A percentile compares a stretch with the other conserved stretches of the same genome.
Conservation (phyloP, 2,888 invertebrate species). For the Cephus runcator region DNA sequence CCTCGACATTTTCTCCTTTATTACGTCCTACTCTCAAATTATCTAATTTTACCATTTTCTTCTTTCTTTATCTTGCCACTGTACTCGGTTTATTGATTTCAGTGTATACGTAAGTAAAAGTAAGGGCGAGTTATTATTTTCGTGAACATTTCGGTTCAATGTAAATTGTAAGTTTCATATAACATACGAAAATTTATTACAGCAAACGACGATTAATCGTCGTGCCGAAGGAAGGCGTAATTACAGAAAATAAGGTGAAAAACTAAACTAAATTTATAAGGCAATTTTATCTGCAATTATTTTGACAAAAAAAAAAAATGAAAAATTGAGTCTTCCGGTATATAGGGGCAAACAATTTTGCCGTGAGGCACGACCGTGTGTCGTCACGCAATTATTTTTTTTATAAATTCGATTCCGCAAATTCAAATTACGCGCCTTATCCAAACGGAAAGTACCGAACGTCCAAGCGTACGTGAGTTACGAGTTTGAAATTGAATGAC, state of each 20-base stretch:
- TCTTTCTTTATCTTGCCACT: too few species aligned
- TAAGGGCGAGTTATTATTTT: neutral
- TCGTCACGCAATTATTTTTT: neutral
- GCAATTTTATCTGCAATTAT: neutral
- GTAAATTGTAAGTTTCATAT: too few species aligned
- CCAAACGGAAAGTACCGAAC: neutral
- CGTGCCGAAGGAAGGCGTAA: neutral
- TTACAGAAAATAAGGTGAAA: neutral
- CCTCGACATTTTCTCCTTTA: neutral
- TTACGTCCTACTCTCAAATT: neutral
- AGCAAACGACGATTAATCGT: neutral
- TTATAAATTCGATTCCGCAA: neutral
- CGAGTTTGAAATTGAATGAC: neutral
- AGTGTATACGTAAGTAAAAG: neutral
- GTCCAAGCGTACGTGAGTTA: neutral
- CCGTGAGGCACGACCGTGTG: neutral
- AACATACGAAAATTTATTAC: neutral
- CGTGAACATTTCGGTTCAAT: neutral
- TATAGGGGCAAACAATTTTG: neutral
- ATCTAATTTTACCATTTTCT: neutral
- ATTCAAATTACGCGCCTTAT: neutral
- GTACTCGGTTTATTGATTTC: too few species aligned
- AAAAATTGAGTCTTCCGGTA: too few species aligned
- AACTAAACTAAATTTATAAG: neutral
- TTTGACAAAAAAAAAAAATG: too few species aligned